phyloP scores from a whole-genome alignment of 2,888 invertebrate species.

The Ametastegia equiseti region DNA sequence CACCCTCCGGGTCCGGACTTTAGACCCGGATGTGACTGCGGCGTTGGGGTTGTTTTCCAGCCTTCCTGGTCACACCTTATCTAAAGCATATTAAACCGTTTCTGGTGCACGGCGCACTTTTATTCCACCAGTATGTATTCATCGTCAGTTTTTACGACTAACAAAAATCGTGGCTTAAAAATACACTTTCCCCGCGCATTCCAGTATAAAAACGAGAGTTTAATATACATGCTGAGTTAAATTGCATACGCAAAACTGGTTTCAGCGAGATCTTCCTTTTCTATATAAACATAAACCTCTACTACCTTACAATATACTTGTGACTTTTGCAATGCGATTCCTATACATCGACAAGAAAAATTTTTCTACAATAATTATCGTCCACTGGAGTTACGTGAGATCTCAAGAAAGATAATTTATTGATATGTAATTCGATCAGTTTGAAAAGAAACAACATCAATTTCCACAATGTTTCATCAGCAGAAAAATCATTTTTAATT shows the following conservation, averaged over 20 bases:
- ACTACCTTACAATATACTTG: background rate
- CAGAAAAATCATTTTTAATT: no score
- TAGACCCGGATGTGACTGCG: conserved; percentile 4
- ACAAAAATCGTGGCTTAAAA: background rate
- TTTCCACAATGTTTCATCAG: no score
- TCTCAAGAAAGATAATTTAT: no score
- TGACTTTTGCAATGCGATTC: no score
- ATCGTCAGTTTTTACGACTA: conserved; percentile 7
- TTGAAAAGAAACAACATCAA: no score
- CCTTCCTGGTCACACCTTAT: conserved; percentile 39
- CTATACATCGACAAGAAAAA: background rate
- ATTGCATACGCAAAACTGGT: background rate
- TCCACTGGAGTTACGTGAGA: no score
- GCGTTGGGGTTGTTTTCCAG: conserved; percentile 28
- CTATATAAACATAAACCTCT: no score
- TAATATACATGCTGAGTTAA: background rate
- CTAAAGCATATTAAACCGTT: conserved; percentile 24
- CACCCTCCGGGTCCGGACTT: conserved; percentile 37
- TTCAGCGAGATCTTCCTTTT: background rate
- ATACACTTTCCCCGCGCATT: background rate
- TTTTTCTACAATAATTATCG: no score
- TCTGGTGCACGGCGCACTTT: background rate
- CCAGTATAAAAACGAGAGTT: background rate
- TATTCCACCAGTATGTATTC: conserved; percentile 2
- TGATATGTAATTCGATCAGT: no score